Conservation (phyloP, 2,797 vertebrate genomes). For the Lepus oiostolus region DNA sequence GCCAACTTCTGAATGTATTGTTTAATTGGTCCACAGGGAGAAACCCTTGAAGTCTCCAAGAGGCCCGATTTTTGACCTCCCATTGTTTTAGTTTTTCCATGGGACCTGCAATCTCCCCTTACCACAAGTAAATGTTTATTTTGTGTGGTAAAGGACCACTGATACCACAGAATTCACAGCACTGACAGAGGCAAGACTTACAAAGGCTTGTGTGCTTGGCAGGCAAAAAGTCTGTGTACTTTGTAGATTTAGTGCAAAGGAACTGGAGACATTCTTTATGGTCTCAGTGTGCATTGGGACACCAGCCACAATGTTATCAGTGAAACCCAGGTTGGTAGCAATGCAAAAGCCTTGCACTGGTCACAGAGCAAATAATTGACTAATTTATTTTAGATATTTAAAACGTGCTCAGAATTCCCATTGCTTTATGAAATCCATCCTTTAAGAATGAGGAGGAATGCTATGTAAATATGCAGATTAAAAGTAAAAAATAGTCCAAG, state of each 20-base stretch:
- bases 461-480: slow-evolving; percentile 15
- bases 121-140: slow-evolving; percentile 68
- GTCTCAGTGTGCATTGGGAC: slow-evolving; percentile 51
- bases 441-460: slow-evolving; percentile 28
- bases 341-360: slow-evolving; percentile 37
- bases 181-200: slow-evolving; percentile 53
- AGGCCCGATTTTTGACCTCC: slow-evolving; percentile 64
- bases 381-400: slow-evolving; percentile 74
- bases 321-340: slow-evolving; percentile 74
- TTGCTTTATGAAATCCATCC: slow-evolving; percentile 30
- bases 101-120: slow-evolving; percentile 11
- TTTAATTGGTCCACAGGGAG: slow-evolving; percentile 76
- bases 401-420: slow-evolving; percentile 55
- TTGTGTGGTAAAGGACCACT: slow-evolving; percentile 43
- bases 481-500: slow-evolving; percentile 47
- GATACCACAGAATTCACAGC: slow-evolving; percentile 65
- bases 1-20: slow-evolving; percentile 72
- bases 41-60: slow-evolving; percentile 60
- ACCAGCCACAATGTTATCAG: slow-evolving; percentile 75
- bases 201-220: slow-evolving; percentile 59
- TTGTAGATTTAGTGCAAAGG: slow-evolving; percentile 75
- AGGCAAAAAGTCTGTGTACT: slow-evolving; percentile 70
- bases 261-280: slow-evolving; percentile 64
- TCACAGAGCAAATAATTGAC: slow-evolving; percentile 70
- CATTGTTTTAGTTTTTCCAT: slow-evolving; percentile 68